Evolutionary conservation across 2,113 vertebrate genomes (phyloP).

Genomic region (Scophthalmus maximus): DNA sequence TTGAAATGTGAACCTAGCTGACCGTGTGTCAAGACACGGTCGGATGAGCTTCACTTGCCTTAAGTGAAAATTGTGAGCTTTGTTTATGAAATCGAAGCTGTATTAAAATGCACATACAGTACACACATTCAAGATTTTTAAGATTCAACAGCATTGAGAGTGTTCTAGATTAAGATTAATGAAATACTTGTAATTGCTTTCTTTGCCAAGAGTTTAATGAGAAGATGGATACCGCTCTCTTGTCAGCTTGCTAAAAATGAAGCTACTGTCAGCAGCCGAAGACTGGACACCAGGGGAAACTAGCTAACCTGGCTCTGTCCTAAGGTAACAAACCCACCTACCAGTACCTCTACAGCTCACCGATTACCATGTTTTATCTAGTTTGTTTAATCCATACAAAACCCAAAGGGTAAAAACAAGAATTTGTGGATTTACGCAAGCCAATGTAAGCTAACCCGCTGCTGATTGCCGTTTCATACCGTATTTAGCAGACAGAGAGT

Average conservation of each 20-base stretch:
- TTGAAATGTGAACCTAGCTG: slow-evolving; percentile 68
- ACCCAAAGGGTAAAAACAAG: not conserved
- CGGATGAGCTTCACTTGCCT: slow-evolving; percentile 68
- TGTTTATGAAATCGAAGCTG: slow-evolving; percentile 61
- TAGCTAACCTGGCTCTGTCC: too few relatives aligned
- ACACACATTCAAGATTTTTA: slow-evolving; percentile 9
- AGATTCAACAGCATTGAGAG: slow-evolving; percentile 6
- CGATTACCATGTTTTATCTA: not conserved
- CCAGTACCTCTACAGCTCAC: not conserved
- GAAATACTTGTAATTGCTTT: not conserved
- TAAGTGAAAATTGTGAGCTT: slow-evolving; percentile 72
- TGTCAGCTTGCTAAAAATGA: slow-evolving; percentile 3
- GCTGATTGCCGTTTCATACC: not conserved
- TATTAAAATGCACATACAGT: slow-evolving; percentile 66
- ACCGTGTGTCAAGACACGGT: slow-evolving; percentile 38
- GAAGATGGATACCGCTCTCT: not conserved
- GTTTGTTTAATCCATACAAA: not conserved
- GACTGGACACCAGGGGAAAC: not conserved
- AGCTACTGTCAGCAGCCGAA: slow-evolving; percentile 2
- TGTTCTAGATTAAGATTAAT: slow-evolving; percentile 12
- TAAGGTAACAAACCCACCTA: too few relatives aligned
- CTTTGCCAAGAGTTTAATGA: not conserved
- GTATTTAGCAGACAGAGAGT: not conserved
- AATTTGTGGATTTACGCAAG: not conserved
- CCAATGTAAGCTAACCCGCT: slow-evolving; percentile 13